Evolutionary conservation across 2,797 vertebrate species (phyloP).

Genomic region (Ptychobarbus kaznakovi): DNA sequence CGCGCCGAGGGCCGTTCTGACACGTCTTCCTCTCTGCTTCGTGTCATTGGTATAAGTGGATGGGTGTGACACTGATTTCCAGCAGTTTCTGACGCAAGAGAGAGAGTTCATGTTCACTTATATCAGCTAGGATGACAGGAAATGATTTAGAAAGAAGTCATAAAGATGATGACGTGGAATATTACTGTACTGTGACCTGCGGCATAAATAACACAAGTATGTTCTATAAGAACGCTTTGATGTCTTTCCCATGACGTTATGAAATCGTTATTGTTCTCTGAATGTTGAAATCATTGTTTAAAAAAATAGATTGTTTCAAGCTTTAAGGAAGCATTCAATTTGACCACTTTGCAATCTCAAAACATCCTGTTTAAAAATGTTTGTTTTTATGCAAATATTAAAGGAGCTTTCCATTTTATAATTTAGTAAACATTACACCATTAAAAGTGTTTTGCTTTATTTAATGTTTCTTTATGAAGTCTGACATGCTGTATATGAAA

Average conservation of each 20-base stretch:
- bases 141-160: neutral
- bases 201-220: neutral
- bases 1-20: conserved; percentile 54
- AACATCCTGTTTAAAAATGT: neutral
- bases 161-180: neutral
- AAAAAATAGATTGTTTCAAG: too few species aligned
- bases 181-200: neutral
- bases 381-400: too few species aligned
- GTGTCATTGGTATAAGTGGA: conserved; percentile 55
- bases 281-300: too few species aligned
- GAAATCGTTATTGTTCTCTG: neutral
- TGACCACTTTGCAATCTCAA: neutral
- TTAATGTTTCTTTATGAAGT: neutral
- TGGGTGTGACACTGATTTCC: conserved; percentile 49
- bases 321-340: too few species aligned
- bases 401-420: neutral
- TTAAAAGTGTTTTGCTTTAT: neutral
- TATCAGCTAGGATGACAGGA: neutral
- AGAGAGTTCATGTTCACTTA: neutral
- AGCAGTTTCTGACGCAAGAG: conserved; percentile 48
- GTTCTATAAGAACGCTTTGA: neutral
- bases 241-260: neutral
- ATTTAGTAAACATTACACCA: neutral
- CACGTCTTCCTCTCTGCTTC: conserved; percentile 58
- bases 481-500: neutral